Evolutionary conservation across 1,140 invertebrate genomes (phyloP).

Genomic region (Hycleus cichorii): DNA sequence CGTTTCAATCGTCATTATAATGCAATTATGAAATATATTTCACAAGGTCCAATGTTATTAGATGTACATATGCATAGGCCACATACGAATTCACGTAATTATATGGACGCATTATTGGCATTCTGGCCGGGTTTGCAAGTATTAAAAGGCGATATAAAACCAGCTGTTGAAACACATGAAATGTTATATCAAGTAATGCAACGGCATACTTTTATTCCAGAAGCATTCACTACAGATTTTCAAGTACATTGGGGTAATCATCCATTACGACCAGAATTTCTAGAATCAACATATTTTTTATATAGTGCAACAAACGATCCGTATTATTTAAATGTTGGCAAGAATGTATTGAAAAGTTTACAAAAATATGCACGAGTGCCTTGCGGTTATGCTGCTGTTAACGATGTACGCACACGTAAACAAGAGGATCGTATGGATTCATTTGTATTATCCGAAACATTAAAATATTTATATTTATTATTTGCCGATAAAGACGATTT

Average conservation of each 20-base stretch:
- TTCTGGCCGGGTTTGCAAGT: constrained; percentile 98
- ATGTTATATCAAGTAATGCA: constrained; percentile 96
- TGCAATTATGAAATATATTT: constrained; percentile 97
- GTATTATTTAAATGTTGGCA: constrained; percentile 91
- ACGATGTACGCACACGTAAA: constrained; percentile 80
- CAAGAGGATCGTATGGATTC: constrained; percentile 95
- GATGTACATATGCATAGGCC: constrained; percentile 99
- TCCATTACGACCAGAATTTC: constrained; percentile 92
- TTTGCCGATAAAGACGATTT: constrained; percentile 87
- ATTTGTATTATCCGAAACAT: constrained; percentile 95
- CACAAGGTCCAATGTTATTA: constrained; percentile 87
- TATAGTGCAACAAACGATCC: constrained; percentile 91
- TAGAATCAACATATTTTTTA: constrained; percentile 97
- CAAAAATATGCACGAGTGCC: constrained; percentile 86
- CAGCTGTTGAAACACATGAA: constrained; percentile 95
- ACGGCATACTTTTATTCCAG: constrained; percentile 94
- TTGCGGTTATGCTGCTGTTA: constrained; percentile 95
- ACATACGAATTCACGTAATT: constrained; percentile 89
- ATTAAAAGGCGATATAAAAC: constrained; percentile 87
- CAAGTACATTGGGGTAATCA: constrained; percentile 98
- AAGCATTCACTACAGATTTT: constrained; percentile 93
- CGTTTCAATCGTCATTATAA: constrained; percentile 94
- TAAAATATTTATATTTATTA: constrained; percentile 94
- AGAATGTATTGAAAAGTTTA: constrained; percentile 81
- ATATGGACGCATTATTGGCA: constrained; percentile 94